Base-by-base conservation (phyloP, 2,888 invertebrate genomes). In the Latheticus oryzae region DNA sequence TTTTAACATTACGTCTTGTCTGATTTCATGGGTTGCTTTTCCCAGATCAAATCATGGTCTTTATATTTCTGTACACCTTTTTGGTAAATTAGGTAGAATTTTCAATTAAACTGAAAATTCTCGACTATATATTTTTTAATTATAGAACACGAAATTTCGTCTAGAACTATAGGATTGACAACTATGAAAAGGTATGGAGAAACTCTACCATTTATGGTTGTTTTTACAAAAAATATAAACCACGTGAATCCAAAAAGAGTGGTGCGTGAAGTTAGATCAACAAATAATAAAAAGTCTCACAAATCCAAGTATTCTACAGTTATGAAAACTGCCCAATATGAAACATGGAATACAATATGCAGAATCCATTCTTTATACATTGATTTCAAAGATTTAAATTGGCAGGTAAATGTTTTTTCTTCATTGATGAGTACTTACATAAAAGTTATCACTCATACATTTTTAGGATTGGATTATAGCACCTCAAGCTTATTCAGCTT, bases 381-480 rank as follows among this genome's bases (percentile, higher is more conserved):
- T 57, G 95, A 91, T 76, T 97, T 97, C 76, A 90, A 90, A 72
- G 93, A 93, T 76, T 81, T 93, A 58, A 87, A 90, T 69, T 93
- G 93, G 93, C 90, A 92, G 84, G 91, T 90, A 74, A 75, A 71
- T 24, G 24, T n/a, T 24, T n/a, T n/a, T n/a, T n/a, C n/a, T n/a
- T n/a, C n/a, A n/a, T n/a, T n/a, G n/a, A 9, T 24, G 7, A 24
- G 7, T 24, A 24, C 7, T 24, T 7, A 24, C 7, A 38, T 38
- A 15, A 12, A 30, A 95, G 95, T 97, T 62, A 95, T 97, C 64
- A 96, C 96, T 1, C 97, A 97, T 1, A 91, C 92, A n/a, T 69
- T 94, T 97, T 1, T 96, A 95, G 1, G 93, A 95, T 75, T 96
- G 96, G 95, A 95, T 97, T 62, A 95, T 97, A 63, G 96, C 97